These are phyloP conservation scores for Nebria salina DNA, from an alignment of 2,888 invertebrate species.

Conservation along the genomic window DNA sequence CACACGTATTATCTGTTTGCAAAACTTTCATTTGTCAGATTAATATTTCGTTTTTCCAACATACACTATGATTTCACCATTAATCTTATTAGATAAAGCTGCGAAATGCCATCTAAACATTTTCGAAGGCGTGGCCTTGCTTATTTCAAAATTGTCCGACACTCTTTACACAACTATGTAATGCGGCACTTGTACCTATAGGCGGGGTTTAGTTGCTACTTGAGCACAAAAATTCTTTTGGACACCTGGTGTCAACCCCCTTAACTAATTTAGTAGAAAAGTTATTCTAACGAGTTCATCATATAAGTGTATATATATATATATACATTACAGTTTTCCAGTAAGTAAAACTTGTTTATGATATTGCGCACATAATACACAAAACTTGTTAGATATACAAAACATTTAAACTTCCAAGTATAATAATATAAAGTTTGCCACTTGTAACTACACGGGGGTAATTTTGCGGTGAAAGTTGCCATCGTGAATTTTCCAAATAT, in stretches of 20 bases:
- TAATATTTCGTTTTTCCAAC: not conserved
- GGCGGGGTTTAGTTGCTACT: no score
- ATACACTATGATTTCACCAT: not conserved
- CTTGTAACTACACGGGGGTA: not conserved
- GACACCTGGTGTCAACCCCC: not conserved
- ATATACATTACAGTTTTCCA: no score
- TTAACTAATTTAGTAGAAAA: not conserved
- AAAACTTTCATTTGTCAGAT: not conserved
- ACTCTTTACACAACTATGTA: no score
- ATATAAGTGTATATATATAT: no score
- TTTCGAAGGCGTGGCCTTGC: no score
- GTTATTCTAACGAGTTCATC: not conserved
- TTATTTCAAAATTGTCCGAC: no score
- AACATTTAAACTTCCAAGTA: not conserved
- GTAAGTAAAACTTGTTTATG: no score
- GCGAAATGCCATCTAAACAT: not conserved
- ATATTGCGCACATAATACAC: not conserved
- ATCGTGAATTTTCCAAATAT: slow-evolving; percentile 35
- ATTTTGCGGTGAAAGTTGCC: slow-evolving; percentile 33
- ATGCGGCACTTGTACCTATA: no score
- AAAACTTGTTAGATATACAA: not conserved
- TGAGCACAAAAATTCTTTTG: not conserved
- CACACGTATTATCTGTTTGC: not conserved
- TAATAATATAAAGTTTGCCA: slow-evolving; percentile 1
- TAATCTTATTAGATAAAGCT: not conserved